Conservation (phyloP, 2,113 vertebrate species). For the Lamprotornis superbus region DNA sequence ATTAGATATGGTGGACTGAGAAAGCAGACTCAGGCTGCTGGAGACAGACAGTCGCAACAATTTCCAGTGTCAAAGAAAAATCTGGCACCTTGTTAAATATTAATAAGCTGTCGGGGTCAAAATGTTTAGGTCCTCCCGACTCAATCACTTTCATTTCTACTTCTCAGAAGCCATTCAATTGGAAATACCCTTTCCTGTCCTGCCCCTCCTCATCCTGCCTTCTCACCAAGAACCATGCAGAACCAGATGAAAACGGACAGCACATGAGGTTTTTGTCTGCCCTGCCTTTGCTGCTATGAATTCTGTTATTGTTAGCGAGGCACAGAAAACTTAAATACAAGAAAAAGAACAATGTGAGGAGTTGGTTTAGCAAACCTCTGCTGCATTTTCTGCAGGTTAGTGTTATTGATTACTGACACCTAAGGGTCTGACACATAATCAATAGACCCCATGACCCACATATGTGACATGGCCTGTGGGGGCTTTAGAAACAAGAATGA, state of each 20-base stretch:
- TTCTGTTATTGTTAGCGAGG: background rate
- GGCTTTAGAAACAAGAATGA: slow-evolving; percentile 75
- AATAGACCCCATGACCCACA: slow-evolving; percentile 76
- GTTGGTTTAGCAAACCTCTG: slow-evolving; percentile 58
- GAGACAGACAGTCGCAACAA: slow-evolving; percentile 44
- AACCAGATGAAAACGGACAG: background rate
- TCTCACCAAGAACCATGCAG: slow-evolving; percentile 1
- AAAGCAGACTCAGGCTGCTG: slow-evolving; percentile 47
- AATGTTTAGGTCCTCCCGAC: slow-evolving; percentile 42
- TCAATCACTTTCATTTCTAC: slow-evolving; percentile 54
- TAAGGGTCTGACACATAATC: slow-evolving; percentile 80
- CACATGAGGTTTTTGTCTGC: slow-evolving; percentile 1
- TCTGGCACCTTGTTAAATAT: slow-evolving; percentile 62
- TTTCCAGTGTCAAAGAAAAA: slow-evolving; percentile 53
- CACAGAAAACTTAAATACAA: background rate
- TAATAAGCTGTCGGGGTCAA: slow-evolving; percentile 54
- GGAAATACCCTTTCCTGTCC: slow-evolving; percentile 8
- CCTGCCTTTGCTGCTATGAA: background rate
- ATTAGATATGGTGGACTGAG: slow-evolving; percentile 44
- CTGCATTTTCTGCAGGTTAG: slow-evolving; percentile 77
- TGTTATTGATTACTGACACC: slow-evolving; percentile 80
- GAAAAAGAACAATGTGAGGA: slow-evolving; percentile 30
- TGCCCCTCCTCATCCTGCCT: background rate
- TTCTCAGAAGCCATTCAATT: slow-evolving; percentile 39
- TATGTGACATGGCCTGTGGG: slow-evolving; percentile 78